phyloP scores from a whole-genome alignment of 2,888 invertebrate species.

The Pardosa pseudoannulata region DNA sequence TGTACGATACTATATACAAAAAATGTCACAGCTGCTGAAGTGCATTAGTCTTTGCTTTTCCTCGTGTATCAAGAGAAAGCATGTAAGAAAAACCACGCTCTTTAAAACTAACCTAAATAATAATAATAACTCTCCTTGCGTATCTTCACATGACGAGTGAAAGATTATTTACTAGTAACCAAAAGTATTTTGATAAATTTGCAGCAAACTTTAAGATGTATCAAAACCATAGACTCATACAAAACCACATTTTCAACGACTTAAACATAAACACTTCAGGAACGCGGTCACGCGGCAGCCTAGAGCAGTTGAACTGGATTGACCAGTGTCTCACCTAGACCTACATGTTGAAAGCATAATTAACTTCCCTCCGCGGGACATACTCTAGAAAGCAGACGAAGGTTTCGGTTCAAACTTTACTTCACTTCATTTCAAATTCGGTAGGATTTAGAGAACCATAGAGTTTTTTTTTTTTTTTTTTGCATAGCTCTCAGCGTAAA shows the following conservation, averaged over 20 bases:
- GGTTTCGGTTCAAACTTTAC: neutral
- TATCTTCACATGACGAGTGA: neutral
- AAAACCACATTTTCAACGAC: constrained; percentile 35
- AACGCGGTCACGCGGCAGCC: constrained; percentile 60
- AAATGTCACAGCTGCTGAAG: neutral
- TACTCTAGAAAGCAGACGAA: neutral
- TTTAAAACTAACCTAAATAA: neutral
- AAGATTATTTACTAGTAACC: neutral
- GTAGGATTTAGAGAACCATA: too few relatives aligned
- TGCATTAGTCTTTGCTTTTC: neutral
- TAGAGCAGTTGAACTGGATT: constrained; percentile 63
- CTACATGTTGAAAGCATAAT: constrained; percentile 41
- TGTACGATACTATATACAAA: neutral
- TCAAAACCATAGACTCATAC: neutral
- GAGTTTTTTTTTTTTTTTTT: too few relatives aligned
- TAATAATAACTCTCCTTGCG: neutral
- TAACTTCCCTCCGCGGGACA: neutral
- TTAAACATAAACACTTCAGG: constrained; percentile 46
- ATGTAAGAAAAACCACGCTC: neutral
- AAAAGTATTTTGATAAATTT: neutral
- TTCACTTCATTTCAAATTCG: too few relatives aligned
- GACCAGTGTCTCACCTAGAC: constrained; percentile 70
- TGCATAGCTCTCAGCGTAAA: too few relatives aligned
- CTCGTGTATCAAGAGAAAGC: neutral
- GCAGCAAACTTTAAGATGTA: neutral